Evolutionary conservation across 2,888 invertebrate species (phyloP).

Genomic region (Drosophila rubida): DNA sequence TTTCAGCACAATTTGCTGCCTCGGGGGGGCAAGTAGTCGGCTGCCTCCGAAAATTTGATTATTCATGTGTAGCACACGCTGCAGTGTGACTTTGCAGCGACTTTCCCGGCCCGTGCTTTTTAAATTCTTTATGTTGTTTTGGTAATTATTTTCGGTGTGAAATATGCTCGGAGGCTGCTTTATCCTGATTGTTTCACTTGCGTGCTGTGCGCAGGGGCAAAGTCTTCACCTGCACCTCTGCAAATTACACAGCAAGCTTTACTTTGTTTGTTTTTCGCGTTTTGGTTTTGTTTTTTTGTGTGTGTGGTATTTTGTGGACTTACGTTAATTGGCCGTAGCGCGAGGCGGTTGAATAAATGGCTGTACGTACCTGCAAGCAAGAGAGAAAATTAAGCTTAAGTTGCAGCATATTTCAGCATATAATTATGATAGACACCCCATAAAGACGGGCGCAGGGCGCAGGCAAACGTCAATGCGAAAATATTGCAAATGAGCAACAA

Average conservation of each 20-base stretch:
- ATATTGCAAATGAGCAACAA: conserved; percentile 59
- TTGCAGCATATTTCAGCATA: conserved; percentile 10
- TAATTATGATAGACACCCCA: conserved; percentile 28
- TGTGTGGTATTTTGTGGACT: conserved; percentile 30
- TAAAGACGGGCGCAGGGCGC: conserved; percentile 7
- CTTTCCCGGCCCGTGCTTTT: conserved; percentile 13
- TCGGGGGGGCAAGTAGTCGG: conserved; percentile 7
- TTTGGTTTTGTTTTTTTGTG: neutral
- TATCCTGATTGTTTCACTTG: conserved; percentile 54
- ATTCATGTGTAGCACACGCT: conserved; percentile 53
- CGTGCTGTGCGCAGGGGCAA: neutral
- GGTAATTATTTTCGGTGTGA: conserved; percentile 68
- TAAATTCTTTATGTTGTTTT: conserved; percentile 44
- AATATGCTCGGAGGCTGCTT: conserved; percentile 59
- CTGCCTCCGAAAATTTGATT: conserved; percentile 56
- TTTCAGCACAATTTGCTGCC: conserved; percentile 42
- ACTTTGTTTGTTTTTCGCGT: conserved; percentile 3
- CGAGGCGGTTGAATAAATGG: conserved; percentile 3
- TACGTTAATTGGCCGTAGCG: conserved; percentile 45
- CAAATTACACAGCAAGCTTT: conserved; percentile 22
- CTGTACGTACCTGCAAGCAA: conserved; percentile 58
- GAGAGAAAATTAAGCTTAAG: conserved; percentile 6
- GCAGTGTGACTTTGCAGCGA: conserved; percentile 31
- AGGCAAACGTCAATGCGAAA: conserved; percentile 31
- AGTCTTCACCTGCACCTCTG: conserved; percentile 33